A percentile compares a stretch with the other conserved stretches of the same genome.
These are phyloP conservation scores for Spicauda simplicius DNA, from an alignment of 2,888 invertebrate genomes.

Conservation along the genomic window DNA sequence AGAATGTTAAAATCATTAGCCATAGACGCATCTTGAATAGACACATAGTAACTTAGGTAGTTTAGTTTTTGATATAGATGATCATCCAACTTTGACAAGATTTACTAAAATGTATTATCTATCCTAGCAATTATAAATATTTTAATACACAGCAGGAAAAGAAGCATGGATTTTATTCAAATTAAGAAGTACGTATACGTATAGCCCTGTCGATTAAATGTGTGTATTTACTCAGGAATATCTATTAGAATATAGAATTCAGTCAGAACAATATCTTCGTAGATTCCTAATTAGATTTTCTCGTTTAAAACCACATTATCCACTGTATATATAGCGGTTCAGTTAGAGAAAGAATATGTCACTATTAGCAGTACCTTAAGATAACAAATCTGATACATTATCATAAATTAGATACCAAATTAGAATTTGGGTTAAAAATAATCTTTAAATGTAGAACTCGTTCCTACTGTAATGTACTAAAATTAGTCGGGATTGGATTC, in stretches of 20 bases:
- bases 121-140: background rate
- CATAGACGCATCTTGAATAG: constrained; percentile 12
- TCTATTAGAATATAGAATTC: background rate
- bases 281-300: background rate
- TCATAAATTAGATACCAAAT: background rate
- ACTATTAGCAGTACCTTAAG: background rate
- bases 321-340: background rate
- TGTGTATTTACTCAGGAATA: background rate
- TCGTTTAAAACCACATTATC: background rate
- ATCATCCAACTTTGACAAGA: constrained; percentile 6
- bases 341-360: background rate
- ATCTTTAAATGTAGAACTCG: no score
- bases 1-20: constrained; percentile 13
- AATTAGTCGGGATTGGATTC: no score
- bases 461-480: no score
- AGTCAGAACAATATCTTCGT: background rate
- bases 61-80: background rate
- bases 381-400: background rate
- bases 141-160: background rate
- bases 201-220: background rate
- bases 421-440: no score
- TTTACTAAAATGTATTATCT: background rate
- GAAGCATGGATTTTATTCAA: constrained; percentile 15
- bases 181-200: background rate
- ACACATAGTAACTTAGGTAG: background rate